Conservation (phyloP, 2,113 vertebrate species). For the Petaurus breviceps region DNA sequence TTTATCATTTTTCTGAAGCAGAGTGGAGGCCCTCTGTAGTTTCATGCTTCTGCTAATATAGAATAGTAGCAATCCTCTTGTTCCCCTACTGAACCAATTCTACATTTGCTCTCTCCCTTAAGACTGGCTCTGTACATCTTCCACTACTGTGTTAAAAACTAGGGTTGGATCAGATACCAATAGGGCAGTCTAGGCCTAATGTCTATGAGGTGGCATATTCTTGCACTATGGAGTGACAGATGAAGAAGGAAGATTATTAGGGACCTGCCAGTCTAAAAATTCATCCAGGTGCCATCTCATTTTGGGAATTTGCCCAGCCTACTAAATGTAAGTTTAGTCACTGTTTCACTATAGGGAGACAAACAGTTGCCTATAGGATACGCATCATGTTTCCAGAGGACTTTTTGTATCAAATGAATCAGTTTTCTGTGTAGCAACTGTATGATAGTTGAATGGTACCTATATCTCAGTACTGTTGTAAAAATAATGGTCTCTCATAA, state of each 20-base stretch:
- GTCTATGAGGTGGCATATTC: neutral
- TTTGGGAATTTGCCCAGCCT: neutral
- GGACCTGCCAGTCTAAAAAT: neutral
- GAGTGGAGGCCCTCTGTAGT: neutral
- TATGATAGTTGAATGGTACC: neutral
- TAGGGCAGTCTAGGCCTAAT: neutral
- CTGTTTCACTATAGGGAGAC: neutral
- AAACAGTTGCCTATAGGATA: neutral
- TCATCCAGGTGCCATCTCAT: neutral
- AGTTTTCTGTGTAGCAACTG: neutral
- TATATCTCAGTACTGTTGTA: too few relatives aligned
- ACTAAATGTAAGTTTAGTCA: neutral
- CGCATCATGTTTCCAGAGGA: neutral
- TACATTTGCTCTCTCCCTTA: neutral
- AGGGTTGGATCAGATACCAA: neutral
- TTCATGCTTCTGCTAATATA: neutral
- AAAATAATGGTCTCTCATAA: neutral
- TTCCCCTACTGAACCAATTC: neutral
- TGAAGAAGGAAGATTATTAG: neutral
- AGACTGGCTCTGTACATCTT: neutral
- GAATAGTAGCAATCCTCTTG: neutral
- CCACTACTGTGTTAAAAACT: neutral
- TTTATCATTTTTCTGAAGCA: neutral
- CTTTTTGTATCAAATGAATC: neutral
- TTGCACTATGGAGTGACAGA: neutral